Conservation (phyloP, 2,113 vertebrate genomes). For the Oryzias woworae region DNA sequence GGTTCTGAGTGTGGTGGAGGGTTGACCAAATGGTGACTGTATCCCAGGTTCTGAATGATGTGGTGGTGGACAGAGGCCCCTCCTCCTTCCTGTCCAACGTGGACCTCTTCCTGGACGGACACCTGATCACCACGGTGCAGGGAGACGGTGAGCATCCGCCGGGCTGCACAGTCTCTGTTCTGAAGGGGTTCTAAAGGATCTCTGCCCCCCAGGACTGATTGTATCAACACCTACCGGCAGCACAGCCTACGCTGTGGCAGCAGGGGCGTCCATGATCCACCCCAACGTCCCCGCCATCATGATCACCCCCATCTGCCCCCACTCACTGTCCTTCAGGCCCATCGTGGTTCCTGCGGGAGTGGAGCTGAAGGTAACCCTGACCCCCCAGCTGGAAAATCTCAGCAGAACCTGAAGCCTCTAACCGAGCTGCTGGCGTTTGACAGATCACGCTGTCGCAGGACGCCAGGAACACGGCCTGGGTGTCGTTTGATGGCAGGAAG, state of each 20-base stretch:
- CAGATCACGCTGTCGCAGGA: constrained; percentile 80
- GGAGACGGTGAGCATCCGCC: constrained; percentile 75
- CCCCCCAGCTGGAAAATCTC: not conserved
- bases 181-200: not conserved
- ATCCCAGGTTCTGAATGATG: constrained; percentile 80
- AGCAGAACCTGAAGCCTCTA: too few relatives aligned
- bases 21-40: not conserved
- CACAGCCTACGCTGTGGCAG: constrained; percentile 81
- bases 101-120: constrained; percentile 81
- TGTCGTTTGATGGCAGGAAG: constrained; percentile 81
- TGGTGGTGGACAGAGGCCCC: constrained; percentile 83
- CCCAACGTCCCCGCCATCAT: constrained; percentile 84
- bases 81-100: constrained; percentile 84
- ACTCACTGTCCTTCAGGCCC: constrained; percentile 83
- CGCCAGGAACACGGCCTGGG: constrained; percentile 82
- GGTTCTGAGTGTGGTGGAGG: too few relatives aligned
- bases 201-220: constrained; percentile 72
- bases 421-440: not conserved
- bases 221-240: constrained; percentile 83
- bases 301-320: constrained; percentile 84
- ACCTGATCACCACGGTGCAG: constrained; percentile 84
- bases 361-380: constrained; percentile 72
- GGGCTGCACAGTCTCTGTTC: not conserved
- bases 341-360: constrained; percentile 83
- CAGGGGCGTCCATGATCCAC: constrained; percentile 84